Evolutionary conservation across 2,113 vertebrate species (phyloP).

Genomic region (Tylochromis polylepis): DNA sequence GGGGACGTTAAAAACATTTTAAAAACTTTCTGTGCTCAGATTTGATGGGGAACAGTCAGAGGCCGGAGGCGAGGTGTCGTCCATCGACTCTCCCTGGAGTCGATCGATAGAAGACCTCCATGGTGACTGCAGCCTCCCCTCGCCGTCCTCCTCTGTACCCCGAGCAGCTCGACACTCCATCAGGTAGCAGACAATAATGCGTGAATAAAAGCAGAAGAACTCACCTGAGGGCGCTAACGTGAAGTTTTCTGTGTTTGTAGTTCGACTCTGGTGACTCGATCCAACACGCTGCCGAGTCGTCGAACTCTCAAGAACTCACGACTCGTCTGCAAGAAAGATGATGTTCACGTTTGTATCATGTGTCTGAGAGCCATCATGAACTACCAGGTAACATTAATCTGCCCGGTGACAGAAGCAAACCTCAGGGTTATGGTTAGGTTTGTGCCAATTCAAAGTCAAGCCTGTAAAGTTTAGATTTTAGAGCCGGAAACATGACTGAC

Average conservation of each 20-base stretch:
- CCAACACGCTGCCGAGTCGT: constrained; percentile 91
- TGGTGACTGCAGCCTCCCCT: constrained; percentile 87
- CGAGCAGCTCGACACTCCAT: constrained; percentile 85
- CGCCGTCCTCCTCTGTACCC: constrained; percentile 78
- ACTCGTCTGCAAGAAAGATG: constrained; percentile 94
- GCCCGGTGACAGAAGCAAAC: not conserved
- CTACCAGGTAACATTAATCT: constrained; percentile 82
- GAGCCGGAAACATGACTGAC: not conserved
- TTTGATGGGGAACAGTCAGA: constrained; percentile 92
- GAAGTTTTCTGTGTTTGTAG: constrained; percentile 8
- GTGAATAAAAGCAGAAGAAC: not conserved
- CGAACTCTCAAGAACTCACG: constrained; percentile 92
- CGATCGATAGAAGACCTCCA: constrained; percentile 97
- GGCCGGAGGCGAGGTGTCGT: constrained; percentile 77
- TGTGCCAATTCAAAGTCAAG: not conserved
- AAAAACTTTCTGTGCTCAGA: constrained; percentile 54
- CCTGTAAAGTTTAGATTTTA: not conserved
- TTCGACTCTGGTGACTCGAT: constrained; percentile 75
- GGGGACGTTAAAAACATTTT: not conserved
- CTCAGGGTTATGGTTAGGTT: no score
- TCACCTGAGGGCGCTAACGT: not conserved
- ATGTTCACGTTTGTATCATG: constrained; percentile 97
- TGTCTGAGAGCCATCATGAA: constrained; percentile 97
- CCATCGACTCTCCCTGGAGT: constrained; percentile 94
- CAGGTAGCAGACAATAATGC: constrained; percentile 38